Percentiles rank a stretch among this genome's conserved stretches.
Evolutionary conservation across 2,797 vertebrate species (phyloP).

Genomic region (Malurus splendens): DNA sequence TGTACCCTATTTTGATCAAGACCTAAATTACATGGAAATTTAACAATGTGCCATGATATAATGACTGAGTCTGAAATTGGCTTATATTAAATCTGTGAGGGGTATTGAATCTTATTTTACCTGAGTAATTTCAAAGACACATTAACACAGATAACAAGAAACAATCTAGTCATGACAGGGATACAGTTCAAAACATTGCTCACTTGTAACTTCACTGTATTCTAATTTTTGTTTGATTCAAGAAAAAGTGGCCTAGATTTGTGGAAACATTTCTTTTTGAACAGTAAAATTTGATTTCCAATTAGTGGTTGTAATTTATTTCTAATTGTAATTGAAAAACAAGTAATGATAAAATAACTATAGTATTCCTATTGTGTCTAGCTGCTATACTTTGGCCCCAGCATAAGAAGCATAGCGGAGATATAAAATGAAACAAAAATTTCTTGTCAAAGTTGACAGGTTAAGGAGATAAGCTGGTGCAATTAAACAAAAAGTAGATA

Average conservation of each 20-base stretch:
- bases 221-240: neutral
- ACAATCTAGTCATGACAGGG: neutral
- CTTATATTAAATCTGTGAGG: neutral
- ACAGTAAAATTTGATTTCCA: neutral
- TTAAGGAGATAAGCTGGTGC: slow-evolving; percentile 18
- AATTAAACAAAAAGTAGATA: slow-evolving; percentile 40
- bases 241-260: neutral
- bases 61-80: neutral
- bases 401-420: neutral
- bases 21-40: neutral
- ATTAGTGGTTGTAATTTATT: neutral
- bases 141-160: neutral
- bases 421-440: neutral
- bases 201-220: neutral
- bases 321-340: neutral
- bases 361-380: neutral
- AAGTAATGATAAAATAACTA: neutral
- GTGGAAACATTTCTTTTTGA: neutral
- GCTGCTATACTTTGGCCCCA: neutral
- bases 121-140: neutral
- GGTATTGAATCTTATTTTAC: neutral
- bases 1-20: neutral
- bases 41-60: neutral
- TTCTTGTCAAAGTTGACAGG: slow-evolving; percentile 18
- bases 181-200: neutral